These are phyloP conservation scores for Lasioglossum marginatum DNA, from an alignment of 2,888 invertebrate genomes.

Conservation along the genomic window DNA sequence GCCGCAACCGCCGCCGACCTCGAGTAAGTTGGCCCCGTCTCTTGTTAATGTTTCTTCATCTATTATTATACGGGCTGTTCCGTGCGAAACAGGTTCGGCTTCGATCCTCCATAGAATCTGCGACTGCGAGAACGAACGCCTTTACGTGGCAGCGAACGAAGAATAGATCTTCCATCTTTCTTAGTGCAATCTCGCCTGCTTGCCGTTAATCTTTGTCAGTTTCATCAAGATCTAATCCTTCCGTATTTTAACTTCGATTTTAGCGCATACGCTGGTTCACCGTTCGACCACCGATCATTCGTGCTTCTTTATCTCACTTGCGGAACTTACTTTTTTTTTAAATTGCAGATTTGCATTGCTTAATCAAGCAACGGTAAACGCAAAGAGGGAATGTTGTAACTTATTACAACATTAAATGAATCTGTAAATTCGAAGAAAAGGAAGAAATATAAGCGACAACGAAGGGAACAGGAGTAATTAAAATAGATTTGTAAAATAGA, in stretches of 20 bases:
- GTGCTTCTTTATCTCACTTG: too few species aligned
- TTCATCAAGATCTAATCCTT: neutral
- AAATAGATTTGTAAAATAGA: neutral
- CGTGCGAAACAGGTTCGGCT: neutral
- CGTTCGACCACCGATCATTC: neutral
- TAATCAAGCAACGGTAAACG: too few species aligned
- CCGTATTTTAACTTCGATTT: neutral
- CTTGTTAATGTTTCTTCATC: conserved; percentile 16
- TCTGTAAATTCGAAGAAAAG: too few species aligned
- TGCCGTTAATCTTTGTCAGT: neutral
- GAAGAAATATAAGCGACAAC: too few species aligned
- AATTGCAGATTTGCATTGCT: too few species aligned
- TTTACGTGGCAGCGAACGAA: neutral
- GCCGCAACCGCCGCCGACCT: conserved; percentile 85
- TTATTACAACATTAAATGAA: too few species aligned
- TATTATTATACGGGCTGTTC: conserved; percentile 6
- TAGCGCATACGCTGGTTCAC: neutral
- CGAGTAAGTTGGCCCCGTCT: conserved; percentile 78
- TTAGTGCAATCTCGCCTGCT: neutral
- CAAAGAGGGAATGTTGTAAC: too few species aligned
- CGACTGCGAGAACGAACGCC: neutral
- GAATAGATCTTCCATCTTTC: neutral
- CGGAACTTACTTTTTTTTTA: too few species aligned
- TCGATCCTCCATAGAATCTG: neutral
- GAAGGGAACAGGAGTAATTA: neutral